A percentile compares a stretch with the other conserved stretches of the same genome.
phyloP scores from a whole-genome alignment of 2,113 vertebrate genomes.

The Monarcha castaneiventris region DNA sequence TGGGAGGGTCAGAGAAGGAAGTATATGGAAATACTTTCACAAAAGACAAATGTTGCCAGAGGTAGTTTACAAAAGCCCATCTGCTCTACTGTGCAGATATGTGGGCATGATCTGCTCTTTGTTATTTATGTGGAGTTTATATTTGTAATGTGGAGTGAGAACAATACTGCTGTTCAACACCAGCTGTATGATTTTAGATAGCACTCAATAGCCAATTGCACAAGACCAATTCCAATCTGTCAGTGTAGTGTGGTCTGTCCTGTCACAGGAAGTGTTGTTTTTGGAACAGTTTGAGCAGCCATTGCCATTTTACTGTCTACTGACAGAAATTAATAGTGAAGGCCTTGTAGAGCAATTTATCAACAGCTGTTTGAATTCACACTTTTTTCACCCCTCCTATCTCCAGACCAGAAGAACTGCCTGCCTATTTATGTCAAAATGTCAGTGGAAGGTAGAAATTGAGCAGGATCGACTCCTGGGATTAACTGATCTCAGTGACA shows the following conservation, averaged over 20 bases:
- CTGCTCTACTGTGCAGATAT: neutral
- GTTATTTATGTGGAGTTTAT: constrained; percentile 24
- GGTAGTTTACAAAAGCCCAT: neutral
- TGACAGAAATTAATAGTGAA: constrained; percentile 85
- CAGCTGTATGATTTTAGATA: constrained; percentile 74
- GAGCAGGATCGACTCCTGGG: constrained; percentile 48
- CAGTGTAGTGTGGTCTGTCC: constrained; percentile 79
- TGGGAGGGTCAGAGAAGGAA: neutral
- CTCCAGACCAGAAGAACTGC: constrained; percentile 63
- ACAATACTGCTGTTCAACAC: constrained; percentile 68
- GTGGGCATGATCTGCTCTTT: constrained; percentile 12
- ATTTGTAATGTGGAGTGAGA: constrained; percentile 52
- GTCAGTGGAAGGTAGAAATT: constrained; percentile 68
- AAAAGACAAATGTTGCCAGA: neutral
- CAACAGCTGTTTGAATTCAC: constrained; percentile 75
- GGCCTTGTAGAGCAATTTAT: constrained; percentile 79
- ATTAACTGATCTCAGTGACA: constrained; percentile 61
- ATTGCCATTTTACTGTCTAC: constrained; percentile 82
- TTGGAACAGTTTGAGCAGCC: constrained; percentile 81
- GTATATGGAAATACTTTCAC: constrained; percentile 3
- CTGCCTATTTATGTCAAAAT: constrained; percentile 67
- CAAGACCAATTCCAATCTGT: constrained; percentile 81
- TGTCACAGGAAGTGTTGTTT: constrained; percentile 84
- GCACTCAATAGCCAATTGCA: constrained; percentile 70
- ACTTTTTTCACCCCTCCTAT: constrained; percentile 66